Conservation (phyloP, 2,888 invertebrate genomes). For the Leucozona laternaria region DNA sequence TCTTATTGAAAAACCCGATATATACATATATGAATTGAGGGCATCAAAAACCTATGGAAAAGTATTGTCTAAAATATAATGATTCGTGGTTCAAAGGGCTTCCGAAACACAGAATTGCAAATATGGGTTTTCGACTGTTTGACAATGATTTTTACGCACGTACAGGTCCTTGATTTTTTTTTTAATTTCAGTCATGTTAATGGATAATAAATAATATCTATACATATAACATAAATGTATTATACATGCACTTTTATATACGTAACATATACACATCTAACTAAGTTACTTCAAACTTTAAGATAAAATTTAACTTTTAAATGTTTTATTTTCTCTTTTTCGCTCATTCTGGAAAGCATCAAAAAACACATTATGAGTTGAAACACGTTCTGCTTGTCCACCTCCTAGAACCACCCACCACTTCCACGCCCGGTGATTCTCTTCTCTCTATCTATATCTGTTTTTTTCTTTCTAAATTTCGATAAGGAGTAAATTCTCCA, state of each 20-base stretch:
- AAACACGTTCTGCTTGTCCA: conserved; percentile 22
- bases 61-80: too few species aligned
- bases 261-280: too few species aligned
- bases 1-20: too few species aligned
- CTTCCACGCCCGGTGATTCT: background rate
- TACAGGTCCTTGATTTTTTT: too few species aligned
- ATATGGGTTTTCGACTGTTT: too few species aligned
- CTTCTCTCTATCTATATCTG: background rate
- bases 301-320: conserved; percentile 18
- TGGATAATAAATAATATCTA: background rate
- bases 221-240: background rate
- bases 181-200: background rate
- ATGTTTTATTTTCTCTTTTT: conserved; percentile 15
- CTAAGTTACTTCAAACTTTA: conserved; percentile 16
- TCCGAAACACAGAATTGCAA: too few species aligned
- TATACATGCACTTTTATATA: too few species aligned
- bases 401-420: conserved; percentile 2
- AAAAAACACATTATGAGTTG: conserved; percentile 20
- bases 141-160: too few species aligned
- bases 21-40: too few species aligned
- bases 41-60: too few species aligned
- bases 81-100: too few species aligned
- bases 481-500: conserved; percentile 34
- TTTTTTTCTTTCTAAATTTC: conserved; percentile 22
- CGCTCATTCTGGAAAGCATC: background rate